phyloP scores from a whole-genome alignment of 2,888 invertebrate species.

The Drosophila borealis region DNA sequence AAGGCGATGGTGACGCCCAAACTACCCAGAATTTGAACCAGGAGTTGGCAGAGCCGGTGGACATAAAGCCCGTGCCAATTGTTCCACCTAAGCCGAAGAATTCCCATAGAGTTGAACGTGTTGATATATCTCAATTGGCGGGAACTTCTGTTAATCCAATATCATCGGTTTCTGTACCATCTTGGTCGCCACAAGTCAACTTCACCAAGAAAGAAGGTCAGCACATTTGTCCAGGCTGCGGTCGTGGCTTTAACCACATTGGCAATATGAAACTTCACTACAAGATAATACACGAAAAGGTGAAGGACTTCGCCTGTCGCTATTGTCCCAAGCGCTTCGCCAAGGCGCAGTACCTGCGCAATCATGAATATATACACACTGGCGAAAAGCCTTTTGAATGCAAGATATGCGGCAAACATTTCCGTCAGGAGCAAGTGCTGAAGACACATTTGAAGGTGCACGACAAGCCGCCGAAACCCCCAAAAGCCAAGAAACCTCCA shows the following conservation, averaged over 20 bases:
- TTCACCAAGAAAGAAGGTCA: constrained; percentile 84
- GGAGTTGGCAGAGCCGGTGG: constrained; percentile 40
- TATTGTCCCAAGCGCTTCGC: constrained; percentile 83
- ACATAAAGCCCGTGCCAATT: constrained; percentile 48
- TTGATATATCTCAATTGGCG: constrained; percentile 80
- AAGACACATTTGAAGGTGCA: constrained; percentile 83
- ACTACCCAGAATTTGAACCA: constrained; percentile 18
- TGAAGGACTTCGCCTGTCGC: constrained; percentile 82
- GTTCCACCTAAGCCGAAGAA: constrained; percentile 75
- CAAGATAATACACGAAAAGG: constrained; percentile 83
- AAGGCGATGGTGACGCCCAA: constrained; percentile 25
- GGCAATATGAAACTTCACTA: constrained; percentile 83
- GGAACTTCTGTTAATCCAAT: constrained; percentile 83
- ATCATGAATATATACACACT: constrained; percentile 84
- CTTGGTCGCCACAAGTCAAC: constrained; percentile 82
- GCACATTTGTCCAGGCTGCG: constrained; percentile 82
- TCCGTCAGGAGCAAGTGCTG: constrained; percentile 82
- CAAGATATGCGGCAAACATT: constrained; percentile 80
- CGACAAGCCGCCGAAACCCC: constrained; percentile 67
- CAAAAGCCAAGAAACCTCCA: constrained; percentile 56
- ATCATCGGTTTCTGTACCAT: constrained; percentile 81
- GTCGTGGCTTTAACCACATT: constrained; percentile 82
- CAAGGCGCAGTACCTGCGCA: constrained; percentile 83
- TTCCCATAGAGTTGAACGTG: constrained; percentile 80
- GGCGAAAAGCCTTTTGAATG: constrained; percentile 84